Conservation (phyloP, 1,140 invertebrate genomes). For the Theocolax elegans region DNA sequence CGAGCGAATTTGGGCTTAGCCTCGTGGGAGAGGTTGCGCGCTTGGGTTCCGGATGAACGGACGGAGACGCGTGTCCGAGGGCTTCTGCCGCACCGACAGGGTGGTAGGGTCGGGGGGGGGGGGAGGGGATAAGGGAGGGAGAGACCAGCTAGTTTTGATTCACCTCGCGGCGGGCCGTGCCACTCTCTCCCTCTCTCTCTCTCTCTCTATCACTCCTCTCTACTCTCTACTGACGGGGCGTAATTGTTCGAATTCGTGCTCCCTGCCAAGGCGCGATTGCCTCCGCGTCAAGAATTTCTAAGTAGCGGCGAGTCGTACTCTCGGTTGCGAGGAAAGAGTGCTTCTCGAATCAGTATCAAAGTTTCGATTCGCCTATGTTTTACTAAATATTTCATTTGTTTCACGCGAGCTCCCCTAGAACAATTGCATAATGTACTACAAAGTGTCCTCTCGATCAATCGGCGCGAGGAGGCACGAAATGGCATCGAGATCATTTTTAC, state of each 20-base stretch:
- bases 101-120: too few relatives aligned
- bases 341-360: too few relatives aligned
- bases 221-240: conserved; percentile 53
- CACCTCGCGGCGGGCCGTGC: conserved; percentile 55
- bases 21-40: conserved; percentile 31
- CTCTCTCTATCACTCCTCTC: conserved; percentile 46
- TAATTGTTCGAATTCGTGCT: conserved; percentile 61
- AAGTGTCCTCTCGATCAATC: too few relatives aligned
- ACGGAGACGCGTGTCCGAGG: conserved; percentile 19
- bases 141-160: conserved; percentile 60
- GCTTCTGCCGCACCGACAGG: background rate
- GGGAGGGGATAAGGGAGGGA: too few relatives aligned
- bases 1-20: background rate
- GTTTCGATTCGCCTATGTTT: too few relatives aligned
- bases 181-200: conserved; percentile 45
- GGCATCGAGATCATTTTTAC: conserved; percentile 50
- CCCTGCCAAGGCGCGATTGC: conserved; percentile 41
- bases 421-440: too few relatives aligned
- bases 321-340: too few relatives aligned
- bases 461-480: conserved; percentile 38
- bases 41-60: conserved; percentile 38
- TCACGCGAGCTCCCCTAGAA: too few relatives aligned
- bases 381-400: too few relatives aligned
- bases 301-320: too few relatives aligned
- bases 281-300: conserved; percentile 30